A percentile compares a stretch with the other conserved stretches of the same genome.
These are phyloP conservation scores for Lepidurus arcticus DNA, from an alignment of 1,140 invertebrate genomes.

Conservation along the genomic window DNA sequence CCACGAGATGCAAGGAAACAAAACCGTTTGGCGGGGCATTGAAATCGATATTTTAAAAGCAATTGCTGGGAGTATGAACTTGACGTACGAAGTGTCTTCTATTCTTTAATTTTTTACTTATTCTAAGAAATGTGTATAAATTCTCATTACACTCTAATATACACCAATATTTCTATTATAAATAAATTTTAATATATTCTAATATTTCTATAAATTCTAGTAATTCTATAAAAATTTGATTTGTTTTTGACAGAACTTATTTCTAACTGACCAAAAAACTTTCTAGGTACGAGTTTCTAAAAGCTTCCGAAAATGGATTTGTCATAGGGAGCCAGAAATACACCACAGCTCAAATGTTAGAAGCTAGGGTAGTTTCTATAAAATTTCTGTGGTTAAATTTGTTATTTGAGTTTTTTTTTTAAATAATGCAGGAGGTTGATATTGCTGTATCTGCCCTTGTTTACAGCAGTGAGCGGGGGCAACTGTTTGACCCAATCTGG, in stretches of 20 bases:
- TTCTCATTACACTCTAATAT: no score
- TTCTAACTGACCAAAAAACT: background rate
- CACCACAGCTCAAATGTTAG: background rate
- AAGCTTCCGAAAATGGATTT: background rate
- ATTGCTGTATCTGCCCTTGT: background rate
- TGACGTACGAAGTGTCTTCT: background rate
- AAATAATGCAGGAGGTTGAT: background rate
- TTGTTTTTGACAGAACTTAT: background rate
- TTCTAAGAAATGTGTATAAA: no score
- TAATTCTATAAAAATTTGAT: no score
- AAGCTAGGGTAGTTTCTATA: background rate
- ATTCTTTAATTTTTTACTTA: no score
- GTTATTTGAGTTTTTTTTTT: background rate
- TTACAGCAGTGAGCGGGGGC: background rate
- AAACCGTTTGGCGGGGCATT: background rate
- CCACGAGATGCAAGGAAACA: background rate
- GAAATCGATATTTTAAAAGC: background rate
- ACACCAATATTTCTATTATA: no score
- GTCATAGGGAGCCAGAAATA: background rate
- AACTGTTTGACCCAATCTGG: background rate
- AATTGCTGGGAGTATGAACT: background rate
- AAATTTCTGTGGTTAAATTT: background rate
- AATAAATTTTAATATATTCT: no score
- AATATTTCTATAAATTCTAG: no score
- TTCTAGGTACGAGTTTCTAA: background rate